Base-by-base conservation (phyloP, 2,113 vertebrate species). In the Microtus richardsoni region DNA sequence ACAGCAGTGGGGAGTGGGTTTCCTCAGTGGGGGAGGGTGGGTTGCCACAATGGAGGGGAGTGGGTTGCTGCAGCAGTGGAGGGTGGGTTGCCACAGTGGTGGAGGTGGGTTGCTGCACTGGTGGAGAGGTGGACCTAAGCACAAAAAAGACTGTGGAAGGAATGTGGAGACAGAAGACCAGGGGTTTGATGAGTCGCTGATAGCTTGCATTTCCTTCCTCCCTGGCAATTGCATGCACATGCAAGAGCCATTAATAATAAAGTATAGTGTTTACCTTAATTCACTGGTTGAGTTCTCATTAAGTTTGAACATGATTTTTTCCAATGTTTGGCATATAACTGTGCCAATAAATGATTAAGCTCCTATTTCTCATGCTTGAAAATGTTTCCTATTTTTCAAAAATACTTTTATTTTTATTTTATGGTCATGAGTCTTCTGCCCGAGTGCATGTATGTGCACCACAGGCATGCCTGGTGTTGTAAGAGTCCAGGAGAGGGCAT, bases 371-470 rank as follows among this genome's bases (percentile, higher is more conserved):
- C 10, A 44, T 47, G 5, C 74, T 91, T 86, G 11, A 41, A 89
- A 79, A 39, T 90, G 66, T 79, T 88, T 96, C 12, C 30, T 70
- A 39, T 71, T 52, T 78, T 95, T 19, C 16, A 21, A 33, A 44
- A 58, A 60, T 36, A 79, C 11, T 75, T 95, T 82, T n/a, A 66
- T n/a, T 92, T 90, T 95, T 84, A 66, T 64, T 93, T 74, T 60
- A 66, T 90, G 91, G 30, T 78, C 19, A 68, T 83, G 33, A 90
- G 39, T 64, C n/a, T 62, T 28, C n/a, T 82, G 54, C n/a, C 7
- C 19, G 16, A 4, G 17, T 41, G n/a, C 7, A 41, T 58, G 22
- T 83, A 28, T 64, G 8, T 30, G 8, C 54, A 44, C 58, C 80
- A 41, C 14, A 84, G 58, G 39, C 2, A 17, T 84, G 26, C 58